phyloP scores from a whole-genome alignment of 2,888 invertebrate genomes.

The Didymodactylos carnosus region DNA sequence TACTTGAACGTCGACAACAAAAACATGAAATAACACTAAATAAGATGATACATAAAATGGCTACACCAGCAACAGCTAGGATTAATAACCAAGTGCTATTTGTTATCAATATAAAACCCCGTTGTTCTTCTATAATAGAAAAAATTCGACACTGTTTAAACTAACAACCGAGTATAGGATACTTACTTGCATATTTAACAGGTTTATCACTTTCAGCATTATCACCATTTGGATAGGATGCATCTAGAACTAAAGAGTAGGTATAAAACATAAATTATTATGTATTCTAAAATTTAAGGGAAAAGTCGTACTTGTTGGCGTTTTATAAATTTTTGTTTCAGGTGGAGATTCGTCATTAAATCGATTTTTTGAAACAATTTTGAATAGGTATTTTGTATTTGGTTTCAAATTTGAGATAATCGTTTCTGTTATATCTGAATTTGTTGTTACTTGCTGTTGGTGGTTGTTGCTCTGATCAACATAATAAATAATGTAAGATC shows the following conservation, averaged over 20 bases:
- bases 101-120: too few species aligned
- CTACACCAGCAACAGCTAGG: background rate
- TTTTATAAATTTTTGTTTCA: background rate
- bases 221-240: too few species aligned
- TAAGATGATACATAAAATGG: background rate
- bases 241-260: too few species aligned
- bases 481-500: background rate
- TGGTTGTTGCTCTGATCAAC: background rate
- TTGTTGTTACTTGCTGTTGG: background rate
- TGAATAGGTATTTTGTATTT: background rate
- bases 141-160: too few species aligned
- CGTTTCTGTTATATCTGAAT: background rate
- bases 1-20: background rate
- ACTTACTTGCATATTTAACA: too few species aligned
- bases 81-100: background rate
- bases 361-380: background rate
- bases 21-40: background rate
- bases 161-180: too few species aligned
- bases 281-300: too few species aligned
- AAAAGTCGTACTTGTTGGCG: background rate
- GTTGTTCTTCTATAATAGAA: too few species aligned
- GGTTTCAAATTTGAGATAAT: background rate
- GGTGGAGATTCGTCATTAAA: background rate
- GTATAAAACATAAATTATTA: too few species aligned
- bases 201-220: too few species aligned